Evolutionary conservation across 2,797 vertebrate genomes (phyloP).

Genomic region (Pogonophryne albipinna): DNA sequence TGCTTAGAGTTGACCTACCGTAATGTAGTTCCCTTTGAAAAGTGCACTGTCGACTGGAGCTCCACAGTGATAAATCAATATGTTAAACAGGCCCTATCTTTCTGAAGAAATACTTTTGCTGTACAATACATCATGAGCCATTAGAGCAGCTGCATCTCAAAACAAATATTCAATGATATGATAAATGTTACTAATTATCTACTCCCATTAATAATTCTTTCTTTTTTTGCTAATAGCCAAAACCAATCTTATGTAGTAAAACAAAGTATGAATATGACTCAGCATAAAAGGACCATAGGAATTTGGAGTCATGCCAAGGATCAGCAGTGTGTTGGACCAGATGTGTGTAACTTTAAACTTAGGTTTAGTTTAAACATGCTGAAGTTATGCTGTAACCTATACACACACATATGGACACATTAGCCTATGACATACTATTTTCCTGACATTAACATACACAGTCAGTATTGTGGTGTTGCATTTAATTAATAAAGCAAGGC

Average conservation of each 20-base stretch:
- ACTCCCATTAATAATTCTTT: not conserved
- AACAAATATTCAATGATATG: slow-evolving; percentile 7
- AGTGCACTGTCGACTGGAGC: slow-evolving; percentile 82
- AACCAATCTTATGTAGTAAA: too few species aligned
- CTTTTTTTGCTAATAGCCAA: too few species aligned
- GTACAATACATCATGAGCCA: slow-evolving; percentile 79
- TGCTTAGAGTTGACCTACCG: slow-evolving; percentile 83
- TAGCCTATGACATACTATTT: too few species aligned
- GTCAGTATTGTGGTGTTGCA: too few species aligned
- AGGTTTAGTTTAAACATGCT: too few species aligned
- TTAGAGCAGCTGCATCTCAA: slow-evolving; percentile 28
- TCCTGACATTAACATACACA: too few species aligned
- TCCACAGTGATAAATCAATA: slow-evolving; percentile 86
- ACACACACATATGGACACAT: too few species aligned
- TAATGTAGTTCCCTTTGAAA: slow-evolving; percentile 83
- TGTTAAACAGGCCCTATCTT: slow-evolving; percentile 80
- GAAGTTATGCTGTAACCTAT: not conserved
- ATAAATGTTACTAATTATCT: not conserved
- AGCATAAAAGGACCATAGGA: too few species aligned
- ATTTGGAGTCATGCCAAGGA: not conserved
- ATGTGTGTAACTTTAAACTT: not conserved
- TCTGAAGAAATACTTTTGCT: slow-evolving; percentile 73
- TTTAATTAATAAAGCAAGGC: too few species aligned
- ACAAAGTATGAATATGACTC: too few species aligned
- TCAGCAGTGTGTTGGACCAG: slow-evolving; percentile 3